Conservation (phyloP, 2,888 invertebrate species). For the Eilema depressum region DNA sequence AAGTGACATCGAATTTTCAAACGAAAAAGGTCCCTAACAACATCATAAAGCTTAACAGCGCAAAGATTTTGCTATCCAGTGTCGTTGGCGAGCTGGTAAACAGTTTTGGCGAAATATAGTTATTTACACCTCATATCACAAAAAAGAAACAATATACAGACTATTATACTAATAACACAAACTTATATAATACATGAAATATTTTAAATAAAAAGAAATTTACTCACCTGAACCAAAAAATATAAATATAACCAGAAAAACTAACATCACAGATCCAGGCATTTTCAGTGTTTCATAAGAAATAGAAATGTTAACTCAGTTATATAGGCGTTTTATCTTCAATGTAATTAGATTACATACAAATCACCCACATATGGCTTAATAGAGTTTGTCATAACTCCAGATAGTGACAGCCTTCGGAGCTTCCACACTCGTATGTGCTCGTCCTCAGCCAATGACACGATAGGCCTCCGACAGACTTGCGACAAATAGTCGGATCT, state of each 20-base stretch:
- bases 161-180: neutral
- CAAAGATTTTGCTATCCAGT: no score
- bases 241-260: slow-evolving; percentile 14
- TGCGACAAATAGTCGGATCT: slow-evolving; percentile 15
- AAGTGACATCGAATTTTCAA: neutral
- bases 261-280: slow-evolving; percentile 22
- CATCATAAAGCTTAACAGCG: no score
- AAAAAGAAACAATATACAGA: neutral
- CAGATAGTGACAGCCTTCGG: slow-evolving; percentile 45
- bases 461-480: slow-evolving; percentile 10
- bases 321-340: slow-evolving; percentile 42
- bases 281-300: slow-evolving; percentile 28
- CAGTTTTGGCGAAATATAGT: neutral
- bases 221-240: slow-evolving; percentile 38
- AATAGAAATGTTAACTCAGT: slow-evolving; percentile 9
- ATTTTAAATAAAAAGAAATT: neutral
- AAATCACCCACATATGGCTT: slow-evolving; percentile 66
- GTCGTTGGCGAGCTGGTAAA: no score
- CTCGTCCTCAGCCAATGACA: slow-evolving; percentile 32
- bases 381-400: slow-evolving; percentile 54
- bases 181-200: neutral
- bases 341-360: slow-evolving; percentile 33
- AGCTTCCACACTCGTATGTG: slow-evolving; percentile 38
- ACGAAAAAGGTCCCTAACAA: neutral
- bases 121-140: neutral